These are phyloP conservation scores for Mayetiola destructor DNA, from an alignment of 2,888 invertebrate species.

Conservation along the genomic window DNA sequence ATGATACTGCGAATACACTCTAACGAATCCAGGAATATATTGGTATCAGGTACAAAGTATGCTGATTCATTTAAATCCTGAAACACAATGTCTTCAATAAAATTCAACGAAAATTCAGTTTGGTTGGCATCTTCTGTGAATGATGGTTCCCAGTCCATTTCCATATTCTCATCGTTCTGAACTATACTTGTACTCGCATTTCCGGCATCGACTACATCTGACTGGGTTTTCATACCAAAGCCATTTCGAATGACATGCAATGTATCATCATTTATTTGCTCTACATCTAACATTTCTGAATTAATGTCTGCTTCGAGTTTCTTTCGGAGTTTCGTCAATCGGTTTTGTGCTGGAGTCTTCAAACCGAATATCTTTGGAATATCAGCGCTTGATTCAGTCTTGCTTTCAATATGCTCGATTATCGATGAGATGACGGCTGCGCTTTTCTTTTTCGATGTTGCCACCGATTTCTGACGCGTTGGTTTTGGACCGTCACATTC, in stretches of 20 bases:
- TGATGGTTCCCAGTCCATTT: conserved; percentile 25
- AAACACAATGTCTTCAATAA: not conserved
- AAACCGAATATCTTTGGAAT: not conserved
- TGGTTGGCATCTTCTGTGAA: conserved; percentile 20
- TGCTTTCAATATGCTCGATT: not conserved
- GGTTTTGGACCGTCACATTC: no score
- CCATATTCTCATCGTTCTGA: conserved; percentile 17
- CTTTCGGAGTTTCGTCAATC: not conserved
- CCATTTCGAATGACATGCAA: not conserved
- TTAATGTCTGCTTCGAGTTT: not conserved
- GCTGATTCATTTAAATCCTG: not conserved
- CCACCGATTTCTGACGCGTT: not conserved
- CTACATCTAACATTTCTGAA: not conserved
- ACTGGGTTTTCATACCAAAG: not conserved
- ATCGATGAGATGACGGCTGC: not conserved
- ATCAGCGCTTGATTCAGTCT: not conserved
- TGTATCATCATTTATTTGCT: not conserved
- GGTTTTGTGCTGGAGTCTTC: conserved; percentile 1
- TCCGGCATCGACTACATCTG: not conserved
- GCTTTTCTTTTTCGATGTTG: not conserved
- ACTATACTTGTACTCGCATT: no score
- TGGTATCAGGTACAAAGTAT: conserved; percentile 38
- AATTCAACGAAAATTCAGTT: conserved; percentile 14
- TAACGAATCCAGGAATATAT: conserved; percentile 36
- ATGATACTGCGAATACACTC: conserved; percentile 31